Evolutionary conservation across 2,797 vertebrate species (phyloP).

Genomic region (Ctenopoma kingsleyae): DNA sequence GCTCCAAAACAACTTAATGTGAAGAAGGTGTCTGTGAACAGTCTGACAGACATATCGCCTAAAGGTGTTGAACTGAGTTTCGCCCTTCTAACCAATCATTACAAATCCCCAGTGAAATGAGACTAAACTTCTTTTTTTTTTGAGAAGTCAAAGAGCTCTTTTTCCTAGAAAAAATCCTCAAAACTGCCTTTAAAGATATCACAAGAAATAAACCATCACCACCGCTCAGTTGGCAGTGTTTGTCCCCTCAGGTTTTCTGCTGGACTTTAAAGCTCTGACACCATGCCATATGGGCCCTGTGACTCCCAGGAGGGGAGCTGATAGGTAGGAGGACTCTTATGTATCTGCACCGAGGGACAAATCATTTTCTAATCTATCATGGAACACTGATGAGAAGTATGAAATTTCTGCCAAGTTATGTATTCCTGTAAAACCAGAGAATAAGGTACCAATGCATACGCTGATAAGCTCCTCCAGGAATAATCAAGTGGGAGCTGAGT

Average conservation of each 20-base stretch:
- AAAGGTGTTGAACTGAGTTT: no score
- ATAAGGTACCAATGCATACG: background rate
- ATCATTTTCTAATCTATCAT: conserved; percentile 3
- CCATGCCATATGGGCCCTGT: background rate
- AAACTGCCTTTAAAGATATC: conserved; percentile 2
- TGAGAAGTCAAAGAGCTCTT: background rate
- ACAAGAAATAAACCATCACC: conserved; percentile 11
- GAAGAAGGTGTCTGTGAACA: no score
- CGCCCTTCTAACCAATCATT: background rate
- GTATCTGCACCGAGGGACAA: background rate
- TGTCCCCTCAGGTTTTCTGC: conserved; percentile 14
- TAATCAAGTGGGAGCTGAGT: background rate
- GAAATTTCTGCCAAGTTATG: background rate
- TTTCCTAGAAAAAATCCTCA: background rate
- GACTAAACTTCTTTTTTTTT: background rate
- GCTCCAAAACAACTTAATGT: no score
- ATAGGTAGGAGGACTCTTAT: background rate
- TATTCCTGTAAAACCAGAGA: background rate
- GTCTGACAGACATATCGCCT: no score
- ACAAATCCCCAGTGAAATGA: background rate
- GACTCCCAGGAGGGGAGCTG: conserved; percentile 9
- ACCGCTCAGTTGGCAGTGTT: conserved; percentile 14
- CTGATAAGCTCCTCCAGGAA: background rate
- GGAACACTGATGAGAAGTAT: background rate
- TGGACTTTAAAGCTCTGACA: conserved; percentile 21